Percentiles rank a stretch among this genome's conserved stretches.
These are phyloP conservation scores for Amphipoea oculea DNA, from an alignment of 2,888 invertebrate genomes.

Conservation along the genomic window DNA sequence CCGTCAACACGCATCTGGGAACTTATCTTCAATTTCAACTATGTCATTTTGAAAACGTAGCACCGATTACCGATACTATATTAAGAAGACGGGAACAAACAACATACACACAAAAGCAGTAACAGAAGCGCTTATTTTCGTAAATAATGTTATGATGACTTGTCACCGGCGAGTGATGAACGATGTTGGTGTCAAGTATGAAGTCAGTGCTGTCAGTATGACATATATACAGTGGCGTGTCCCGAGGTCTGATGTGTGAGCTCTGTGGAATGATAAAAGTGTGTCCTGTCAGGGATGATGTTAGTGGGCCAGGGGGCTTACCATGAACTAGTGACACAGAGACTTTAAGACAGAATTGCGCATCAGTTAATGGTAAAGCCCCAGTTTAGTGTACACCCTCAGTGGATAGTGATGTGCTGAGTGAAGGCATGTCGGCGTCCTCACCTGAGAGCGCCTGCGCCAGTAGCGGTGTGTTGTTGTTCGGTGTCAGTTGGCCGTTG, in stretches of 20 bases:
- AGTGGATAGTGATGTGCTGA: constrained; percentile 64
- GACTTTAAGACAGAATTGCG: constrained; percentile 20
- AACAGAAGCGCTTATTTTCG: constrained; percentile 64
- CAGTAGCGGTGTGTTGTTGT: constrained; percentile 98
- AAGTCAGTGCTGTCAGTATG: constrained; percentile 47
- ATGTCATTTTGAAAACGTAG: constrained; percentile 20
- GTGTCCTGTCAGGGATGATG: constrained; percentile 45
- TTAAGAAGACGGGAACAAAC: constrained; percentile 28
- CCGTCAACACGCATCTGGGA: constrained; percentile 25
- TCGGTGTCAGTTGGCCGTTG: constrained; percentile 98
- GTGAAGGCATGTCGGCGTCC: constrained; percentile 74
- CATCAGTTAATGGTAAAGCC: constrained; percentile 43
- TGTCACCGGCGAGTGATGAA: constrained; percentile 62
- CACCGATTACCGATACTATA: constrained; percentile 17
- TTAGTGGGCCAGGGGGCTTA: constrained; percentile 39
- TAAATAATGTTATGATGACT: constrained; percentile 65
- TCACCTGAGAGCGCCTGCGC: constrained; percentile 99
- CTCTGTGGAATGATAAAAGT: constrained; percentile 57
- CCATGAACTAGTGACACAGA: constrained; percentile 27
- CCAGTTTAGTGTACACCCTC: constrained; percentile 25
- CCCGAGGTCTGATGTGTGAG: constrained; percentile 42
- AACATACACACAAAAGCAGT: constrained; percentile 62
- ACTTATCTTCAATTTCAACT: background rate
- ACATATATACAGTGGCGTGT: constrained; percentile 41
- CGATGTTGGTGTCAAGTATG: constrained; percentile 56